A percentile compares a stretch with the other conserved stretches of the same genome.
phyloP scores from a whole-genome alignment of 2,797 vertebrate species.

The Urosaurus nigricauda region DNA sequence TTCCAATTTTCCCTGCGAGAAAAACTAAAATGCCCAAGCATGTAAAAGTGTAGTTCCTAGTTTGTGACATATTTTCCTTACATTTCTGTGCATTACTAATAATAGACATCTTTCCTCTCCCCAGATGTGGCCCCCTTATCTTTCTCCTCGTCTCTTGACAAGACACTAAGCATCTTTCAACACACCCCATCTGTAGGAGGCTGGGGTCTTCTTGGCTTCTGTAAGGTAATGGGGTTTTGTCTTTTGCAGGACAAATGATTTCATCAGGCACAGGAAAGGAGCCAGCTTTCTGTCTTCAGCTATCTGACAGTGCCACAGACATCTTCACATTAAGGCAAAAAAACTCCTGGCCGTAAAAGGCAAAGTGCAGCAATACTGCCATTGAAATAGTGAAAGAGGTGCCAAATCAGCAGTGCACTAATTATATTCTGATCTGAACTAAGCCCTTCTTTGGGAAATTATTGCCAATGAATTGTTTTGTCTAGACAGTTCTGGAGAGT shows the following conservation, averaged over 20 bases:
- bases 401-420: slow-evolving; percentile 9
- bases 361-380: not conserved
- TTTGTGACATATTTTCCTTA: not conserved
- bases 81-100: too few relatives aligned
- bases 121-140: too few relatives aligned
- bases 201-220: not conserved
- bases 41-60: not conserved
- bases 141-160: not conserved
- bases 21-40: not conserved
- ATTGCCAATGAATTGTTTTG: not conserved
- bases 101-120: not conserved
- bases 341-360: not conserved
- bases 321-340: slow-evolving; percentile 10
- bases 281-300: slow-evolving; percentile 30
- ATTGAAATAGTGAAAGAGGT: slow-evolving; percentile 4
- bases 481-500: not conserved
- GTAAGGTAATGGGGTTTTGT: slow-evolving; percentile 4
- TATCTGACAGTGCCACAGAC: not conserved
- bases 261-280: slow-evolving; percentile 13
- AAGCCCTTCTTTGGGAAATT: not conserved
- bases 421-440: slow-evolving; percentile 6
- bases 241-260: slow-evolving; percentile 31
- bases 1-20: too few relatives aligned
- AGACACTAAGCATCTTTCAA: slow-evolving; percentile 4
- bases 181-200: not conserved